These are phyloP conservation scores for Epiblema foenella DNA, from an alignment of 2,888 invertebrate genomes.

Conservation along the genomic window DNA sequence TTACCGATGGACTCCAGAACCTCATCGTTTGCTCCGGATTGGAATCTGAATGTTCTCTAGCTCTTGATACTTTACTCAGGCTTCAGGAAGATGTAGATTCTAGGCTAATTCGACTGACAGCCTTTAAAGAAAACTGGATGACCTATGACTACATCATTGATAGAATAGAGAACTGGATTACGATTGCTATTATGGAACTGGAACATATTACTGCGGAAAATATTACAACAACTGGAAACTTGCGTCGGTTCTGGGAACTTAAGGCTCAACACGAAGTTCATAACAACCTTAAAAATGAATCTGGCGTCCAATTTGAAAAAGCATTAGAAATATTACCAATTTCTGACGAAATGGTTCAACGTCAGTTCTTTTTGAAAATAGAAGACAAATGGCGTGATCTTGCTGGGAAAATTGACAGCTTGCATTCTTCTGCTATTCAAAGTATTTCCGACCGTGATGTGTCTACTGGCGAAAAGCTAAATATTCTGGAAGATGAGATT, in stretches of 20 bases:
- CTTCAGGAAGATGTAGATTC: constrained; percentile 91
- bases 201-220: constrained; percentile 87
- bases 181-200: constrained; percentile 89
- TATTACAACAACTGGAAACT: constrained; percentile 87
- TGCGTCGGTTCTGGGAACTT: constrained; percentile 94
- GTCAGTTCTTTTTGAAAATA: constrained; percentile 91
- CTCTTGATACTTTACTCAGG: constrained; percentile 88
- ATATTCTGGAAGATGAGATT: constrained; percentile 90
- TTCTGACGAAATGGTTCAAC: constrained; percentile 93
- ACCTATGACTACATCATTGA: constrained; percentile 90
- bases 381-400: constrained; percentile 91
- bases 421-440: constrained; percentile 88
- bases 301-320: constrained; percentile 89
- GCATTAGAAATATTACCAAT: constrained; percentile 91
- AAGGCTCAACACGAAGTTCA: constrained; percentile 95
- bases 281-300: constrained; percentile 90
- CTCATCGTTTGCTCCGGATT: constrained; percentile 90
- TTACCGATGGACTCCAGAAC: constrained; percentile 90
- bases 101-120: constrained; percentile 88
- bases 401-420: constrained; percentile 86
- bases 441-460: constrained; percentile 90
- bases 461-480: constrained; percentile 89
- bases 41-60: constrained; percentile 89
- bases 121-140: constrained; percentile 92
- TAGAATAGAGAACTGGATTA: constrained; percentile 91